Conservation (phyloP, 37 sponge, comb jelly and placozoan species). For the Halisarca cf. caerulea region DNA sequence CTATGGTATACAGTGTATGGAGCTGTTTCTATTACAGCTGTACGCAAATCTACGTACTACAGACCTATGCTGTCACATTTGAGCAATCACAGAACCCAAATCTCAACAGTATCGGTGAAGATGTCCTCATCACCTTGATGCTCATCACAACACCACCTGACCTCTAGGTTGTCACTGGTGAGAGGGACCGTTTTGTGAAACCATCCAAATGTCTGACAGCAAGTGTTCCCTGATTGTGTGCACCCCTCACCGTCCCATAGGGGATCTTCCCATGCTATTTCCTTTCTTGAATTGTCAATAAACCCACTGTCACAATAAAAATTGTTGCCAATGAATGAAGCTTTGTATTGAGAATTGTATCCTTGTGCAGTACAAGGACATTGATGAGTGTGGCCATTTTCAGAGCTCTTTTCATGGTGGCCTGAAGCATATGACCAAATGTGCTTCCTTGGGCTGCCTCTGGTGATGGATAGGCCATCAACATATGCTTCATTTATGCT, state of each 20-base stretch:
- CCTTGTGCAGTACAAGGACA: background rate
- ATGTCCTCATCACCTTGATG: background rate
- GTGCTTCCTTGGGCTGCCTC: constrained; percentile 1
- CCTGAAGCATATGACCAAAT: background rate
- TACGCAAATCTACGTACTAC: too few relatives aligned
- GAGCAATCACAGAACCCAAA: too few relatives aligned
- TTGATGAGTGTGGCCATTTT: background rate
- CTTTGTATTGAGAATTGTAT: background rate
- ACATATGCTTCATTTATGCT: background rate
- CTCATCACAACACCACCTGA: constrained; percentile 20
- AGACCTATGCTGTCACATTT: too few relatives aligned
- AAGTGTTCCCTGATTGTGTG: background rate
- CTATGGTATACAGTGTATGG: too few relatives aligned
- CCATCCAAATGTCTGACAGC: constrained; percentile 13
- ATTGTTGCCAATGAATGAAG: constrained; percentile 28
- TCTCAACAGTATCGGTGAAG: background rate
- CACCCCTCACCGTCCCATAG: constrained; percentile 40
- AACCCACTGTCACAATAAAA: constrained; percentile 42
- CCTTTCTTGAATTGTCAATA: background rate
- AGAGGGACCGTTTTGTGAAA: constrained; percentile 11
- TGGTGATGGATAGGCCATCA: background rate
- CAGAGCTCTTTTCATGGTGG: background rate
- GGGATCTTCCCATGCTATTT: constrained; percentile 15
- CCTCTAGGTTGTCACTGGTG: constrained; percentile 18
- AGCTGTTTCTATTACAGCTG: too few relatives aligned